Evolutionary conservation across 2,113 vertebrate species (phyloP).

Genomic region (Arvicanthis niloticus): DNA sequence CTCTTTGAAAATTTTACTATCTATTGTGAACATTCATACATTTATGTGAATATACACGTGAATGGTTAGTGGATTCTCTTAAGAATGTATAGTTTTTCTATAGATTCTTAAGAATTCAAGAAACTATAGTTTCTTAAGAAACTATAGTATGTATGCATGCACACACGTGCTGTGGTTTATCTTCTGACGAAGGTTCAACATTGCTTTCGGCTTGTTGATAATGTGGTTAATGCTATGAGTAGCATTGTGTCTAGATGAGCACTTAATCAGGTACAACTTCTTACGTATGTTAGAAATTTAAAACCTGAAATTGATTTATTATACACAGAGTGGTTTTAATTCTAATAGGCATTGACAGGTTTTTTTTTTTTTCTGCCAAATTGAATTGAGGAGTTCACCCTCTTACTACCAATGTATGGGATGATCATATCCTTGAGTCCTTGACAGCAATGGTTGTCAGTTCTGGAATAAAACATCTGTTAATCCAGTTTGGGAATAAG

Average conservation of each 20-base stretch:
- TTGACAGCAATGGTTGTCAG: neutral
- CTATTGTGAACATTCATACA: neutral
- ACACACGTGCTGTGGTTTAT: neutral
- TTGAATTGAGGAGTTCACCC: conserved; percentile 21
- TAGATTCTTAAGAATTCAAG: no score
- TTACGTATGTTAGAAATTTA: neutral
- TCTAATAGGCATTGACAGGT: neutral
- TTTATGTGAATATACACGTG: neutral
- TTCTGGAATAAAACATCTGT: neutral
- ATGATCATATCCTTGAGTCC: neutral
- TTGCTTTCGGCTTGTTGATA: neutral
- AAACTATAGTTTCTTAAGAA: no score
- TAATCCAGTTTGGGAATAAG: neutral
- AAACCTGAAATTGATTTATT: neutral
- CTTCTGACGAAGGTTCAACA: neutral
- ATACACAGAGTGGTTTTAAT: neutral
- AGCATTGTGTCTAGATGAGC: neutral
- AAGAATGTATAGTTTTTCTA: neutral
- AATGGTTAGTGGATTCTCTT: neutral
- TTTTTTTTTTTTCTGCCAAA: neutral
- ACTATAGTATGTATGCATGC: neutral
- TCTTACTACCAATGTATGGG: neutral
- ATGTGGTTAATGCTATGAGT: neutral
- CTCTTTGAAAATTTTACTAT: neutral
- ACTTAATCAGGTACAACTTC: neutral